Percentiles rank a stretch among this genome's conserved stretches.
These are phyloP conservation scores for Argynnis bischoffii DNA, from an alignment of 2,888 invertebrate species.

Conservation along the genomic window DNA sequence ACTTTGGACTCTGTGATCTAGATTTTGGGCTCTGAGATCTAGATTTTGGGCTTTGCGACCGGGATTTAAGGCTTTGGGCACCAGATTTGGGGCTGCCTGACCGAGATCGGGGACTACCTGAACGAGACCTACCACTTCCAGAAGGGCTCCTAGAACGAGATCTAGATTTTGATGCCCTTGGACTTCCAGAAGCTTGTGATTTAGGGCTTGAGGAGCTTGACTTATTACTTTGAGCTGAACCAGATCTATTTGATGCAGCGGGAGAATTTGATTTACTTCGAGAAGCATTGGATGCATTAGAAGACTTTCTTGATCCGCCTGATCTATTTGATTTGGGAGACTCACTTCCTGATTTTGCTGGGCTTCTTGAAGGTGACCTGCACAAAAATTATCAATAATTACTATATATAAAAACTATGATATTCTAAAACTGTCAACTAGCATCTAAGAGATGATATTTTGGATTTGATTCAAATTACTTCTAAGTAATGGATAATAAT, in stretches of 20 bases:
- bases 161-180: conserved; percentile 59
- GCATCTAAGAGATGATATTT: too few species aligned
- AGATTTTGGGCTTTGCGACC: conserved; percentile 57
- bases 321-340: conserved; percentile 72
- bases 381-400: conserved; percentile 39
- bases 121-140: conserved; percentile 48
- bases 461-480: too few species aligned
- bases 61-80: conserved; percentile 58
- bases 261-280: conserved; percentile 76
- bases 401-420: too few species aligned
- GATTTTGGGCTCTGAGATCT: conserved; percentile 53
- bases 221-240: conserved; percentile 71
- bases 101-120: conserved; percentile 54
- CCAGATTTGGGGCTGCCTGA: conserved; percentile 59
- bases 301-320: conserved; percentile 62
- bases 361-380: conserved; percentile 71
- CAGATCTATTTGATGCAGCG: conserved; percentile 66
- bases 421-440: too few species aligned
- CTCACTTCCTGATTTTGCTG: conserved; percentile 69
- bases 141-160: conserved; percentile 68
- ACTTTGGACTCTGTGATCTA: conserved; percentile 59
- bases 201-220: conserved; percentile 73
- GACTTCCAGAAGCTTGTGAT: conserved; percentile 71
- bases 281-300: conserved; percentile 64
- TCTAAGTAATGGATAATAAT: too few species aligned